Conservation (phyloP, 2,113 vertebrate genomes). For the Poeciliopsis occidentalis region DNA sequence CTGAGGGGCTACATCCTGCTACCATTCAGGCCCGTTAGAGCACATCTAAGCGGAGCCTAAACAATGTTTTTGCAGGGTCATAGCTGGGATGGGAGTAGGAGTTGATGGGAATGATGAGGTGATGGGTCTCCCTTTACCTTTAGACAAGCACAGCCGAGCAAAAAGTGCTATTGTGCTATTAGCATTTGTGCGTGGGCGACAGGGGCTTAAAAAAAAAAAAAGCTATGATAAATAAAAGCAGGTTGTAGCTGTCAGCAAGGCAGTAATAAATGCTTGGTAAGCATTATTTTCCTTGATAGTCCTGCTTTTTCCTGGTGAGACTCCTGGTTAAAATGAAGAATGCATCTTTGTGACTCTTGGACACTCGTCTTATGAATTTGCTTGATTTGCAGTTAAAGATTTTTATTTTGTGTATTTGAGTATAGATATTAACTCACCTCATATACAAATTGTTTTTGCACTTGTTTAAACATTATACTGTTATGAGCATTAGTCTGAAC, state of each 20-base stretch:
- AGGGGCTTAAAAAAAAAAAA: slow-evolving; percentile 60
- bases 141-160: slow-evolving; percentile 77
- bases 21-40: slow-evolving; percentile 72
- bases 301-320: slow-evolving; percentile 4
- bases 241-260: slow-evolving; percentile 51
- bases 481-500: no score
- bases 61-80: slow-evolving; percentile 80
- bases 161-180: slow-evolving; percentile 82
- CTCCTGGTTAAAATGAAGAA: slow-evolving; percentile 15
- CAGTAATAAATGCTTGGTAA: slow-evolving; percentile 66
- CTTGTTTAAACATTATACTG: no score
- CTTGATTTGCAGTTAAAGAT: background rate
- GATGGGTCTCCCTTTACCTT: slow-evolving; percentile 81
- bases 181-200: slow-evolving; percentile 82
- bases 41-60: slow-evolving; percentile 79
- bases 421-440: no score
- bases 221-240: slow-evolving; percentile 78
- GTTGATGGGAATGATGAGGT: slow-evolving; percentile 83
- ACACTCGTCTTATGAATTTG: background rate
- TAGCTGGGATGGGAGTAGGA: slow-evolving; percentile 81
- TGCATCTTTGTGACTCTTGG: slow-evolving; percentile 11
- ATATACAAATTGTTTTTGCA: no score
- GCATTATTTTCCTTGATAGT: slow-evolving; percentile 54
- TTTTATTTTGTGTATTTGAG: background rate
- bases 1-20: slow-evolving; percentile 73